Evolutionary conservation across 2,888 invertebrate species (phyloP).

Genomic region (Terebella lapidaria): DNA sequence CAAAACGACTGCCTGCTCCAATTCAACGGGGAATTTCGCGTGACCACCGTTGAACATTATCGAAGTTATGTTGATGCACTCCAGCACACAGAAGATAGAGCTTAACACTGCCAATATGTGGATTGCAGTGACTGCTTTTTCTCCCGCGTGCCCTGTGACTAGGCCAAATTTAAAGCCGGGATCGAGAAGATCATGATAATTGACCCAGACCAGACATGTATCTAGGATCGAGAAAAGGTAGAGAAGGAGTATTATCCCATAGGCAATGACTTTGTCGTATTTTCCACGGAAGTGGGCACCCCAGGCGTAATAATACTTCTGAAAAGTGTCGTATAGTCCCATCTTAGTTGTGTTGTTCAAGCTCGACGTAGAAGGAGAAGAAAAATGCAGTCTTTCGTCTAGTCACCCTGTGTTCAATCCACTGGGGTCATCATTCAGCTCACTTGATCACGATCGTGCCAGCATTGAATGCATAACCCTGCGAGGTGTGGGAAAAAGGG

Average conservation of each 20-base stretch:
- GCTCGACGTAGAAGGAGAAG: too few relatives aligned
- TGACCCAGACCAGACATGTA: slow-evolving; percentile 12
- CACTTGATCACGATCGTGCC: too few relatives aligned
- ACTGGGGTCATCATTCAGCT: too few relatives aligned
- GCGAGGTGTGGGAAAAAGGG: too few relatives aligned
- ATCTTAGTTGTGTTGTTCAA: too few relatives aligned
- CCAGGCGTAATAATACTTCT: slow-evolving; percentile 1
- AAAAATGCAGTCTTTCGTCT: too few relatives aligned
- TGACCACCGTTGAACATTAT: slow-evolving; percentile 14
- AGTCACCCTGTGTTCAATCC: too few relatives aligned
- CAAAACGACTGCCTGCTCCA: slow-evolving; percentile 16
- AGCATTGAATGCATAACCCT: too few relatives aligned
- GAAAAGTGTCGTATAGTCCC: neutral
- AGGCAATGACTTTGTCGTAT: slow-evolving; percentile 15
- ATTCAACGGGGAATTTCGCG: slow-evolving; percentile 12
- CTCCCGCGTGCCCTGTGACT: slow-evolving; percentile 5
- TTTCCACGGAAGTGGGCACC: slow-evolving; percentile 13
- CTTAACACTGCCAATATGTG: slow-evolving; percentile 12
- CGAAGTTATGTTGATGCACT: slow-evolving; percentile 10
- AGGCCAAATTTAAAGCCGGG: slow-evolving; percentile 5
- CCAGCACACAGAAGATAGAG: slow-evolving; percentile 10
- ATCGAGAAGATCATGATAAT: slow-evolving; percentile 10
- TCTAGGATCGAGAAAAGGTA: slow-evolving; percentile 10
- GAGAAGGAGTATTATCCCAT: slow-evolving; percentile 7
- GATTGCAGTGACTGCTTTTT: slow-evolving; percentile 4